Evolutionary conservation across 2,797 vertebrate species (phyloP).

Genomic region (Anableps anableps): DNA sequence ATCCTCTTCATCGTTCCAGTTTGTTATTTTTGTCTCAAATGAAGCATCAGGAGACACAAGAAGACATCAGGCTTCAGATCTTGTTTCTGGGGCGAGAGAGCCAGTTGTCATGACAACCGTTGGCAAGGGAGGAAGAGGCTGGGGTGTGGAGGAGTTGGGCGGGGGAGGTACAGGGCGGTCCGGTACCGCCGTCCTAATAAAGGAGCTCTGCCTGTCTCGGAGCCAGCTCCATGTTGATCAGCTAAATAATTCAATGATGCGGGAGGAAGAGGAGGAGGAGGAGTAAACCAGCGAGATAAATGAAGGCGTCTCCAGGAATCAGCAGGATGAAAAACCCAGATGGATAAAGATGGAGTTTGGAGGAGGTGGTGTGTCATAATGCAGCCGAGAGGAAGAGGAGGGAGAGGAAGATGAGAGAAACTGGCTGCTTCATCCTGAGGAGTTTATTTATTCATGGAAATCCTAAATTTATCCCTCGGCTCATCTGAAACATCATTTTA

Average conservation of each 20-base stretch:
- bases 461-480: too few species aligned
- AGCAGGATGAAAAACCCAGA: neutral
- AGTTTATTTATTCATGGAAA: too few species aligned
- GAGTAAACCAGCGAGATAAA: neutral
- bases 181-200: slow-evolving; percentile 16
- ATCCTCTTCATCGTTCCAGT: too few species aligned
- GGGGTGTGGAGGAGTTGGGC: neutral
- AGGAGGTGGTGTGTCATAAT: neutral
- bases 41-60: neutral
- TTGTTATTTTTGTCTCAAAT: neutral
- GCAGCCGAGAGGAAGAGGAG: neutral
- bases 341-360: neutral
- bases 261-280: neutral
- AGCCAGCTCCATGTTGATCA: slow-evolving; percentile 49
- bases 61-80: slow-evolving; percentile 7
- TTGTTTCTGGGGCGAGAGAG: slow-evolving; percentile 40
- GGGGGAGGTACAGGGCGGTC: too few species aligned
- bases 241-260: slow-evolving; percentile 59
- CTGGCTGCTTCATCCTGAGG: too few species aligned
- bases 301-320: too few species aligned
- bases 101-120: slow-evolving; percentile 52
- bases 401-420: too few species aligned
- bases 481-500: too few species aligned
- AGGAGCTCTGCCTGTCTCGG: neutral
- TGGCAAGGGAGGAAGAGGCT: slow-evolving; percentile 28